Percentiles rank a stretch among this genome's conserved stretches.
phyloP scores from a whole-genome alignment of 2,797 vertebrate genomes.

The Netta rufina region DNA sequence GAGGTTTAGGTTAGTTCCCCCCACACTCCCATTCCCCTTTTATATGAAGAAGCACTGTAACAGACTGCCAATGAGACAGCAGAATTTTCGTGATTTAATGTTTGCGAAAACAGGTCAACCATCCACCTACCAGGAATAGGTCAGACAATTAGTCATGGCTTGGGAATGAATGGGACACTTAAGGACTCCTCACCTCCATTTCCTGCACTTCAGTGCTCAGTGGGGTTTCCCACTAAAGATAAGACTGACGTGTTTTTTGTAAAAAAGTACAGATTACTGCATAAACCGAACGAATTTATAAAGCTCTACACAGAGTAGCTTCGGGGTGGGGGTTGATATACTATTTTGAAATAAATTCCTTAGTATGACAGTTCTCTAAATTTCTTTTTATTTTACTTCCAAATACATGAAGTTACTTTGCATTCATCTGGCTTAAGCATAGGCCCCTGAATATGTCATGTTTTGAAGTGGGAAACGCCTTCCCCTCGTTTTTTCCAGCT shows the following conservation, averaged over 20 bases:
- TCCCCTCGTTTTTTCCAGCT: neutral
- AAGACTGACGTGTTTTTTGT: neutral
- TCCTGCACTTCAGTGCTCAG: neutral
- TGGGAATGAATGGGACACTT: neutral
- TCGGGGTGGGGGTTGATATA: neutral
- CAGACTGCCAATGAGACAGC: neutral
- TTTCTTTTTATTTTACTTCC: neutral
- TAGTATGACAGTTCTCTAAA: neutral
- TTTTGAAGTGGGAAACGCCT: neutral
- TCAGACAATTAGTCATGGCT: neutral
- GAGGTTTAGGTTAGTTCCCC: neutral
- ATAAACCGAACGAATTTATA: neutral
- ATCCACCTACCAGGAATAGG: neutral
- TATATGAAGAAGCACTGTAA: neutral
- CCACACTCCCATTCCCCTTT: neutral
- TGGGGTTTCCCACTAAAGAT: neutral
- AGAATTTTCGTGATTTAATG: neutral
- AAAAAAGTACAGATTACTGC: neutral
- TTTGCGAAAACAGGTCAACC: neutral
- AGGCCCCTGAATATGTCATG: neutral
- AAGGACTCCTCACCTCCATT: neutral
- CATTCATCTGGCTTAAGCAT: neutral
- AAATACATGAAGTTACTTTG: neutral
- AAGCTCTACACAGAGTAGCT: neutral
- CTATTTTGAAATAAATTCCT: neutral